Percentiles rank a stretch among this genome's conserved stretches.
Conservation (phyloP, 2,888 invertebrate genomes). For the Baronia brevicornis region DNA sequence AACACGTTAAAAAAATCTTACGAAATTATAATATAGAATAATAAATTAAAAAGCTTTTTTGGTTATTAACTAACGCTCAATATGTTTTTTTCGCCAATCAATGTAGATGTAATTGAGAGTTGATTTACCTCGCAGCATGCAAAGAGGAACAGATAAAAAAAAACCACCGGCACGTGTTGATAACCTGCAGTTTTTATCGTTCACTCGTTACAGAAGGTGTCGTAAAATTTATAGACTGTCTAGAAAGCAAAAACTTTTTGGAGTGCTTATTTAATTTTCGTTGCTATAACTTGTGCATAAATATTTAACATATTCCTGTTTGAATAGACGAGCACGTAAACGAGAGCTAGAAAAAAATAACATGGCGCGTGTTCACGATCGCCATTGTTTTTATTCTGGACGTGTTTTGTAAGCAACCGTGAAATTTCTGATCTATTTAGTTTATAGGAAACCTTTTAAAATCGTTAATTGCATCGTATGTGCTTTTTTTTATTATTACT, state of each 20-base stretch:
- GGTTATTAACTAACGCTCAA: conserved; percentile 11
- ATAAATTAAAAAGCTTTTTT: conserved; percentile 9
- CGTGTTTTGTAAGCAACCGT: conserved; percentile 1
- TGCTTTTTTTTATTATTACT: too few relatives aligned
- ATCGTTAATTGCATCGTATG: too few relatives aligned
- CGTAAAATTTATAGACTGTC: conserved; percentile 3
- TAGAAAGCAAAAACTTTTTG: conserved; percentile 12
- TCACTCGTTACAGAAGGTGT: conserved; percentile 14
- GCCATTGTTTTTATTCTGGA: too few relatives aligned
- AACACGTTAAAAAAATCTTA: conserved; percentile 9
- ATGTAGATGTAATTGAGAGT: conserved; percentile 16
- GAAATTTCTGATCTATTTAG: neutral
- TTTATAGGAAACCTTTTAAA: too few relatives aligned
- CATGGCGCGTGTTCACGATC: too few relatives aligned
- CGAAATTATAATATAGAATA: conserved; percentile 7
- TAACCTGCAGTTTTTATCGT: conserved; percentile 17
- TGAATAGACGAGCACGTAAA: too few relatives aligned
- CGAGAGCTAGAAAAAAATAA: too few relatives aligned
- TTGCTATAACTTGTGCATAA: neutral
- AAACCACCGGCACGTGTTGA: conserved; percentile 20
- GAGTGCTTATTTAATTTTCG: conserved; percentile 1
- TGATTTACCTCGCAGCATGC: conserved; percentile 20
- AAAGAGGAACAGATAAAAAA: conserved; percentile 15
- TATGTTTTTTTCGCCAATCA: conserved; percentile 12
- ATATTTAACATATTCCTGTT: too few relatives aligned